These are phyloP conservation scores for Gnathonemus echidnorhynchus DNA, from an alignment of 2,113 vertebrate species.

Conservation along the genomic window DNA sequence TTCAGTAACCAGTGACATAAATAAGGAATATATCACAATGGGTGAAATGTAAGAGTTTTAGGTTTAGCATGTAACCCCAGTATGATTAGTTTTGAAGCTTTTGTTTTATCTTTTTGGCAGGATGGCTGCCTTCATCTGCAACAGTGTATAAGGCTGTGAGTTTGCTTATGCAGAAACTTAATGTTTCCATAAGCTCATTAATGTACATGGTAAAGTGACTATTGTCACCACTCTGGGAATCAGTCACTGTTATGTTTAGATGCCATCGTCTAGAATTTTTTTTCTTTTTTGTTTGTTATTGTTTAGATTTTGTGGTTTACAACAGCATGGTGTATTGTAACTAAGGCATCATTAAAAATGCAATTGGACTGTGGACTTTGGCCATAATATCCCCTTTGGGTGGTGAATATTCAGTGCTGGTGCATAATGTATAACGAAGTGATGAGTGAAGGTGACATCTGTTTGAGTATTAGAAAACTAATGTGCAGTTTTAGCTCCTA, in stretches of 20 bases:
- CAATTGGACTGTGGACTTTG: background rate
- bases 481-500: background rate
- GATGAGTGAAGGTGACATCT: slow-evolving; percentile 2
- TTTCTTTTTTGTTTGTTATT: background rate
- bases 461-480: background rate
- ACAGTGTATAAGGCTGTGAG: background rate
- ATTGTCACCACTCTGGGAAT: background rate
- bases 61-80: background rate
- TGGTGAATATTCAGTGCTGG: background rate
- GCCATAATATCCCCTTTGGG: background rate
- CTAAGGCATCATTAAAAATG: slow-evolving; percentile 8
- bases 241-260: background rate
- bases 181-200: background rate
- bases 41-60: background rate
- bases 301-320: background rate
- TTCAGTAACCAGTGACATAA: background rate
- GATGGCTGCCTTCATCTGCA: background rate
- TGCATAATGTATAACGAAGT: background rate
- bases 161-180: background rate
- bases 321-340: background rate
- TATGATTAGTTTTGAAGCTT: background rate
- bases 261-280: background rate
- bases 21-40: background rate
- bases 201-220: background rate
- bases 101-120: background rate